A percentile compares a stretch with the other conserved stretches of the same genome.
These are phyloP conservation scores for Otolemur crassicaudatus DNA, from an alignment of 2,797 vertebrate species.

Conservation along the genomic window DNA sequence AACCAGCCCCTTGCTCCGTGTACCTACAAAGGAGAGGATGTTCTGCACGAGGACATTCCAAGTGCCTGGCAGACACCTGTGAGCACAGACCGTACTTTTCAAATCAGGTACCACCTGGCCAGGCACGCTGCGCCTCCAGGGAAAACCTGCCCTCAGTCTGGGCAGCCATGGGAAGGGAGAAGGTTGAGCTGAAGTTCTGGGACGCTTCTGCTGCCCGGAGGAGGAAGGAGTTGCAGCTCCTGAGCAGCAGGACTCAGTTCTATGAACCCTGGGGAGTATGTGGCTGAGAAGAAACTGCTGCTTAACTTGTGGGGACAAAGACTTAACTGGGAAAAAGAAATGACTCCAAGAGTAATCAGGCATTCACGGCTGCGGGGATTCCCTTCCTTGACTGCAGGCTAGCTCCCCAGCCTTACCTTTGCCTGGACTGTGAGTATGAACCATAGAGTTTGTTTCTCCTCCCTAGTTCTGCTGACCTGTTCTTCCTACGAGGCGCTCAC, in stretches of 20 bases:
- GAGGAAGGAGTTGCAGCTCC: neutral
- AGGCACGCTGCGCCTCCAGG: neutral
- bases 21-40: neutral
- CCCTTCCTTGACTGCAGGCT: no score
- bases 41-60: neutral
- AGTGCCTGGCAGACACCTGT: neutral
- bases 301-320: neutral
- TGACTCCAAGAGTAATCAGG: neutral
- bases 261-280: neutral
- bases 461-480: neutral
- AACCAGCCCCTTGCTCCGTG: neutral
- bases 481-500: neutral
- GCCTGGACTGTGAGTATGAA: rapidly evolving
- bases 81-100: neutral
- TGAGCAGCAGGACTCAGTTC: neutral
- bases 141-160: neutral
- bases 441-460: neutral
- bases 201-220: neutral
- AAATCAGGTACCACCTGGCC: neutral
- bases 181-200: neutral
- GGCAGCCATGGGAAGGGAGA: neutral
- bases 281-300: neutral
- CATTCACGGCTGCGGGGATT: neutral
- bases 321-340: neutral
- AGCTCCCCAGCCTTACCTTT: neutral